Conservation (phyloP, 2,888 invertebrate species). For the Octonoba sinensis region DNA sequence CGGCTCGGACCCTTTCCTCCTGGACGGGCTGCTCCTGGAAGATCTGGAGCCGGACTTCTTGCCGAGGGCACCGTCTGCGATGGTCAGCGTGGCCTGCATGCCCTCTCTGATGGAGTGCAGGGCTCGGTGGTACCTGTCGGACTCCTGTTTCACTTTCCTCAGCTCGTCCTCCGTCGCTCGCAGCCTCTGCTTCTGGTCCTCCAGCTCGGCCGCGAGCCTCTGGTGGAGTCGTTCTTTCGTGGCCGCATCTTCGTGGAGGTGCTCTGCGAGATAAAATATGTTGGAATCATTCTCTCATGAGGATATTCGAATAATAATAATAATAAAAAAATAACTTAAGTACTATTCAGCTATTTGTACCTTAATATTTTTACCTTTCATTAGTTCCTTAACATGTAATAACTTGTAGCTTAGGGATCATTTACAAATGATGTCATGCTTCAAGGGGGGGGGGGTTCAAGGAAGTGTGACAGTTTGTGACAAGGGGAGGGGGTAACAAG, state of each 20-base stretch:
- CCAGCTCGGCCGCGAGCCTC: constrained; percentile 77
- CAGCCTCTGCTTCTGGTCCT: constrained; percentile 77
- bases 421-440: too few relatives aligned
- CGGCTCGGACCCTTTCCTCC: constrained; percentile 18
- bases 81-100: constrained; percentile 26
- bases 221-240: constrained; percentile 76
- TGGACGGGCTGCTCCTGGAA: constrained; percentile 6
- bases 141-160: constrained; percentile 77
- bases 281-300: neutral
- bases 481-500: too few relatives aligned
- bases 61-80: constrained; percentile 29
- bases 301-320: too few relatives aligned
- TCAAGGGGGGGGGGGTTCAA: too few relatives aligned
- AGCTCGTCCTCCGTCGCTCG: constrained; percentile 76
- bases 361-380: neutral
- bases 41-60: constrained; percentile 23
- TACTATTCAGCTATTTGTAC: neutral
- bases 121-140: constrained; percentile 76
- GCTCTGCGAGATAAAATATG: constrained; percentile 70
- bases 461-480: too few relatives aligned
- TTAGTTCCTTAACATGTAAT: neutral
- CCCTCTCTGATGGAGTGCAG: constrained; percentile 32
- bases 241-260: constrained; percentile 76
- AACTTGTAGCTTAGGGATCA: too few relatives aligned
- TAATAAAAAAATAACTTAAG: neutral